Conservation (phyloP, 2,797 vertebrate genomes). For the Dermochelys coriacea region DNA sequence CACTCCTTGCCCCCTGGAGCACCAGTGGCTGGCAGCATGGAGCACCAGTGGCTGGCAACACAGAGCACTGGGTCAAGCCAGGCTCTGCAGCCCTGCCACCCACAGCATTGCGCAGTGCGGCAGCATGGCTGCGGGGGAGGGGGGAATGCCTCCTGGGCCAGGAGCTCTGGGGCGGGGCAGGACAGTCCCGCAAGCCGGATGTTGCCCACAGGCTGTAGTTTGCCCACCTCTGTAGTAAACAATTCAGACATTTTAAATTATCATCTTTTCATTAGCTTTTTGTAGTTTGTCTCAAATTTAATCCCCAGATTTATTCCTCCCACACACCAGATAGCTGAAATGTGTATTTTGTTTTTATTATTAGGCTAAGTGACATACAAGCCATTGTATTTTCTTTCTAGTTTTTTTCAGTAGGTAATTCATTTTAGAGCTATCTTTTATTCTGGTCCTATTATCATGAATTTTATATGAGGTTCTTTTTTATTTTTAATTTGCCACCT, state of each 20-base stretch:
- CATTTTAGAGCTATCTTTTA: slow-evolving; percentile 16
- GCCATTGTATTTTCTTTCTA: neutral
- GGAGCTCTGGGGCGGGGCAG: too few species aligned
- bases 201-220: too few species aligned
- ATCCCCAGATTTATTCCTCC: slow-evolving; percentile 34
- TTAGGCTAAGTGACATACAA: neutral
- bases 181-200: too few species aligned
- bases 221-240: neutral
- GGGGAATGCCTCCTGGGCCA: too few species aligned
- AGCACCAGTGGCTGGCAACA: too few species aligned
- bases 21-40: too few species aligned
- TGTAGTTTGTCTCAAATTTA: slow-evolving; percentile 4
- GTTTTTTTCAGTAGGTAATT: neutral
- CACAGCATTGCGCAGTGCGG: too few species aligned
- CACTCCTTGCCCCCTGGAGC: too few species aligned
- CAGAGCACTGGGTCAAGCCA: too few species aligned
- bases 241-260: slow-evolving; percentile 29
- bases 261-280: neutral
- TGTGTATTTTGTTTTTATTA: neutral
- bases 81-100: too few species aligned
- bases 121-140: too few species aligned
- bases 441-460: neutral
- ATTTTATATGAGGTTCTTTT: neutral
- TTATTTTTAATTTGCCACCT: neutral
- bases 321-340: slow-evolving; percentile 20